Evolutionary conservation across 2,888 invertebrate genomes (phyloP), one percentile per base, ranked within the genome.

Genomic region (Odontocerum albicorne): DNA sequence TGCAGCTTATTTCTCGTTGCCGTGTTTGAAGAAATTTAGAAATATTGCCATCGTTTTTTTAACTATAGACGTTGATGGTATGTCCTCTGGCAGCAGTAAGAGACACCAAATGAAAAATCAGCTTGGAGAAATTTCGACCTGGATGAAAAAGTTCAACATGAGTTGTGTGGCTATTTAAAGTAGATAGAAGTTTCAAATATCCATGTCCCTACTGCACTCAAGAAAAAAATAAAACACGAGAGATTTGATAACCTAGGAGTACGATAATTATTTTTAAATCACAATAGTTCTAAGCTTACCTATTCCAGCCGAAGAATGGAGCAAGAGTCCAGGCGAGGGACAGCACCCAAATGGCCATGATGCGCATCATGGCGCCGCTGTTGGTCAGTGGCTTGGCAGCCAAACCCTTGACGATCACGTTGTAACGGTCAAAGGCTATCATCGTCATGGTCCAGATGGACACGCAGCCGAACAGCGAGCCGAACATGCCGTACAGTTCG

Each of bases 391-490:
- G 92, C 65, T 88, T 86, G 10, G 89, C 94, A 49, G 92, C 85
- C 65, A 95, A 81, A 64, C 93, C 91, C 73, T 92, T 92, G 32
- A 95, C 94, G 68, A 96, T 96, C 54, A 95, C 95, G 70, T 92
- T 92, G 81, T 95, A 96, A 64, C 96, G 84, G 71, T 96, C 96
- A 66, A 93, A 82, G 53, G 95, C 90, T 64, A 96, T 94, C 84
- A 89, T 86, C 12, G 89, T 88, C 91, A 96, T 92, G 21, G 92
- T 88, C 91, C 93, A 94, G 67, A 96, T 96, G 56, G 94, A 95
- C 64, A 83, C 83, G 69, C 92, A 90, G 57, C 96, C 96, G 67
- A 90, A 93, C 54, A 94, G 80, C 33, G 94, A 95, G 27, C 95
- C 95, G 49, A 85, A 79, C 74, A 92, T 85, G 35, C 85, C 94